Evolutionary conservation across 2,888 invertebrate species (phyloP).

Genomic region (Dasypolia templi): DNA sequence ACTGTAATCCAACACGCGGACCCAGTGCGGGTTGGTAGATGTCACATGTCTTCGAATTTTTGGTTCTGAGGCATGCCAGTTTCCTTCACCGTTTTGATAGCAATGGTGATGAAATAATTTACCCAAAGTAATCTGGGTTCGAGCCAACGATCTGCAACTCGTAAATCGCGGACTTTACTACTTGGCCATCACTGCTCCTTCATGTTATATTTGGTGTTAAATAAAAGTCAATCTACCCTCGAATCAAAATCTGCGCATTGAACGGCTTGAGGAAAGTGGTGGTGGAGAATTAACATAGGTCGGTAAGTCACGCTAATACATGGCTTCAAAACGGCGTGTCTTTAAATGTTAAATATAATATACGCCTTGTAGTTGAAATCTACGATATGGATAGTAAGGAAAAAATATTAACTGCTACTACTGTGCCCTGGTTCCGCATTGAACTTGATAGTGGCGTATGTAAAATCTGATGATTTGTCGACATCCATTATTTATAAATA

Average conservation of each 20-base stretch:
- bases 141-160: no score
- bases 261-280: background rate
- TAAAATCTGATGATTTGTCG: no score
- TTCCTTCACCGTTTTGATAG: no score
- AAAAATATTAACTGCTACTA: background rate
- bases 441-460: background rate
- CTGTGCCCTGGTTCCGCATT: background rate
- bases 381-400: background rate
- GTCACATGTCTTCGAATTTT: no score
- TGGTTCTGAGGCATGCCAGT: no score
- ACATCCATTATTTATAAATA: no score
- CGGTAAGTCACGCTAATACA: background rate
- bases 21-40: no score
- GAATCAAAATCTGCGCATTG: background rate
- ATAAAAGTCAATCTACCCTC: background rate
- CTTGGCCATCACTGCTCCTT: no score
- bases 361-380: background rate
- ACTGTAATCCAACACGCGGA: no score
- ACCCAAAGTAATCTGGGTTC: no score
- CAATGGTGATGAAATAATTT: no score
- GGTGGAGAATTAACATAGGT: background rate
- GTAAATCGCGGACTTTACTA: no score
- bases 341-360: background rate
- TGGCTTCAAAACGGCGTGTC: background rate
- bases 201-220: background rate